phyloP scores from a whole-genome alignment of 2,888 invertebrate genomes.

The Synergus laeviventris region DNA sequence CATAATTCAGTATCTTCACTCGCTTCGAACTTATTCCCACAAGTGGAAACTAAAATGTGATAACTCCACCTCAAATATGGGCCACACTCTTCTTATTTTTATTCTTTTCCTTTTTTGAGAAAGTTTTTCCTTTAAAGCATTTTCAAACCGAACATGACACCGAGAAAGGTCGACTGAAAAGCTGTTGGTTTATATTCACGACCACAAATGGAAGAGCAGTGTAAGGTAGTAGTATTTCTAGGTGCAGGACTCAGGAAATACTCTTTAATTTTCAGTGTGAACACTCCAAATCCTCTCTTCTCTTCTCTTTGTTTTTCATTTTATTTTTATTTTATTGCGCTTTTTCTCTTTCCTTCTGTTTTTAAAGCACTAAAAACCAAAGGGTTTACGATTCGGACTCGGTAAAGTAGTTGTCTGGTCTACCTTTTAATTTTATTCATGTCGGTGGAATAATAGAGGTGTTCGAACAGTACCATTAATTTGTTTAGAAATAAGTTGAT shows the following conservation, averaged over 20 bases:
- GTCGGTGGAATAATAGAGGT: background rate
- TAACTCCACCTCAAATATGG: background rate
- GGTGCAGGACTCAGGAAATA: background rate
- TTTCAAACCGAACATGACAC: background rate
- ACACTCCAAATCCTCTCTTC: background rate
- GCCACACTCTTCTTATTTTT: background rate
- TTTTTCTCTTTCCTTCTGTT: background rate
- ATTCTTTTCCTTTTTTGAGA: background rate
- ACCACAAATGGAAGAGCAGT: background rate
- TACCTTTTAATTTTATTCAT: background rate
- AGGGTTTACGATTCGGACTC: background rate
- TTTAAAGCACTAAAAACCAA: background rate
- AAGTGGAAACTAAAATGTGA: background rate
- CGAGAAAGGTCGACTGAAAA: slow-evolving; percentile 1
- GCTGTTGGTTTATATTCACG: background rate
- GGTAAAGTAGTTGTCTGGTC: background rate
- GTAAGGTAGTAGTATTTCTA: no score
- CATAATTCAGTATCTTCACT: background rate
- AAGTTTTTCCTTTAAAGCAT: background rate
- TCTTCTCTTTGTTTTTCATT: background rate
- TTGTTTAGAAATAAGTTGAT: background rate
- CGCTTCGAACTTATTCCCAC: background rate
- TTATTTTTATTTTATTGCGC: slow-evolving; percentile 1
- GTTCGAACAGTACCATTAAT: background rate
- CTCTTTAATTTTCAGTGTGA: background rate